Base-by-base conservation (phyloP, 2,113 vertebrate species). In the Solenodon paradoxus region DNA sequence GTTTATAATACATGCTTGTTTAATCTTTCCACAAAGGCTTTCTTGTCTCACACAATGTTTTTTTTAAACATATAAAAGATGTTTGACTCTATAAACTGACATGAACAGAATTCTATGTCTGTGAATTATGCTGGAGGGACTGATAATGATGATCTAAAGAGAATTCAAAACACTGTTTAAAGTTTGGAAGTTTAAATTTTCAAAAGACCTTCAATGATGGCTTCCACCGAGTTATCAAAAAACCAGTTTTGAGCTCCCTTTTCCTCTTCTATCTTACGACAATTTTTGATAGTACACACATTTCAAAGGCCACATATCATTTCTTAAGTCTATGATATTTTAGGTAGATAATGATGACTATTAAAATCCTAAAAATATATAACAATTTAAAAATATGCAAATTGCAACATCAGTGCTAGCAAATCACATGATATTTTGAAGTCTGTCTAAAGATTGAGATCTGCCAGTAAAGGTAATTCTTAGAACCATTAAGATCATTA, bases 11-110 rank as follows among this genome's bases (percentile, higher is more conserved):
- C 32, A 47, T 49, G 51, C 87, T 79, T 96, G 96, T 94, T 95
- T 96, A 94, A 97, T 96, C 84, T 97, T 97, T 83, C 83, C 77
- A 93, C 80, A 90, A 93, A 95, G 90, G 17, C 87, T 88, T 96
- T 94, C 74, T 92, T 90, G 59, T 95, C 68, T 96, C 95, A 91
- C 68, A 92, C 63, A 95, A 82, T 79, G 80, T 95, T 97, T 96
- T 92, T n/a, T 85, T 95, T 95, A 96, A 95, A 96, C 72, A 96
- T 92, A 96, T 88, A 92, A 96, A 97, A 93, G 87, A 57, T 92
- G 77, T 88, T 94, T 97, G 93, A 90, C 87, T 84, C 80, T 95
- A 90, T 85, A 93, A 97, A 84, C 82, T n/a, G 12, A 94, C 51
- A 93, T 7, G 40, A 97, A 49, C 63, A 80, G 66, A 94, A 96